These are phyloP conservation scores for Grammomys surdaster DNA, from an alignment of 2,113 vertebrate species.

Conservation along the genomic window DNA sequence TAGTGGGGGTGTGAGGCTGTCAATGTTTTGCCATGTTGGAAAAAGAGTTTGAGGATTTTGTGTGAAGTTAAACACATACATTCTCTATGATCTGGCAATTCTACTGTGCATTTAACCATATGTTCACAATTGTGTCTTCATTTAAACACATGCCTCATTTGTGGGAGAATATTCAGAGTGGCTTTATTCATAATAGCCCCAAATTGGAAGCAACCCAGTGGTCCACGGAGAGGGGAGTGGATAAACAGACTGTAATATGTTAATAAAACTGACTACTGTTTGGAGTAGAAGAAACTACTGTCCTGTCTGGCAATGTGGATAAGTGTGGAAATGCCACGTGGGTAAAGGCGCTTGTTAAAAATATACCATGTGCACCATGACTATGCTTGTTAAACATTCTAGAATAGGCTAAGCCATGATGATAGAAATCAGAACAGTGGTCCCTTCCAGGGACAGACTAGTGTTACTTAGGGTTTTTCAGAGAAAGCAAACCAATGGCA, in stretches of 20 bases:
- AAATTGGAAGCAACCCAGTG: slow-evolving; percentile 44
- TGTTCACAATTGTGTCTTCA: slow-evolving; percentile 26
- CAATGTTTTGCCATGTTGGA: background rate
- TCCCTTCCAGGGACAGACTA: background rate
- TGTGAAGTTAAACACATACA: background rate
- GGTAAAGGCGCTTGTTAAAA: slow-evolving; percentile 14
- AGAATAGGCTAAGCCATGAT: background rate
- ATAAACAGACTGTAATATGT: slow-evolving; percentile 36
- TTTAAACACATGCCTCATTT: slow-evolving; percentile 37
- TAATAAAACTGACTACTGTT: slow-evolving; percentile 9
- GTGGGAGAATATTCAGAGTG: slow-evolving; percentile 2
- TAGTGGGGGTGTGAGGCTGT: background rate
- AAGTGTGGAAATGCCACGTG: background rate
- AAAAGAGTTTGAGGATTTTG: background rate
- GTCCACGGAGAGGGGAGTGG: background rate
- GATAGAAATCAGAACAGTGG: background rate
- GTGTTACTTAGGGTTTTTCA: background rate
- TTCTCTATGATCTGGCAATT: slow-evolving; percentile 8
- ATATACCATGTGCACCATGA: background rate
- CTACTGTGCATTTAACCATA: slow-evolving; percentile 19
- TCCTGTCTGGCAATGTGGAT: background rate
- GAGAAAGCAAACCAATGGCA: background rate
- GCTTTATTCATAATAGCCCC: slow-evolving; percentile 17
- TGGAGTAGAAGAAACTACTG: background rate
- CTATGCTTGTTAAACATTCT: background rate